Percentiles rank a stretch among this genome's conserved stretches.
Evolutionary conservation across 2,797 vertebrate species (phyloP).

Genomic region (Sitta carolinensis): DNA sequence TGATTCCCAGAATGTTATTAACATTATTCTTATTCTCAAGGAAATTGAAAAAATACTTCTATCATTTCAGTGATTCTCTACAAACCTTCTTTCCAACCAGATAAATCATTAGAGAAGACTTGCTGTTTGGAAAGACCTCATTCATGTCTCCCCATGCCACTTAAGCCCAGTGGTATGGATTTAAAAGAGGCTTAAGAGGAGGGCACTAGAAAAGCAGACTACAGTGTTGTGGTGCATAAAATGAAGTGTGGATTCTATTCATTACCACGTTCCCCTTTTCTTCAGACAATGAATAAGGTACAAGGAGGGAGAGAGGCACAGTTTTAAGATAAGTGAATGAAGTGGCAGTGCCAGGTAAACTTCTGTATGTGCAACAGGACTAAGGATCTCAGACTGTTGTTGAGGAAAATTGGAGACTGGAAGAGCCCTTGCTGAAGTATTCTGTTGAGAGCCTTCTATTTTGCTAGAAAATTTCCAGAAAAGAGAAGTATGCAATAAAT

Average conservation of each 20-base stretch:
- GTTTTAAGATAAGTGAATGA: neutral
- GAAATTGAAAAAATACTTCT: neutral
- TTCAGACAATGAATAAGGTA: neutral
- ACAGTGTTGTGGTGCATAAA: neutral
- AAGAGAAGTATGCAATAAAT: neutral
- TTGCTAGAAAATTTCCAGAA: neutral
- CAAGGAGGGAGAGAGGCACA: neutral
- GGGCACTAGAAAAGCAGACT: neutral
- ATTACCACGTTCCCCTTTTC: neutral
- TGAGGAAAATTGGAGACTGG: neutral
- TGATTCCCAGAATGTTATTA: neutral
- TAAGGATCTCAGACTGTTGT: neutral
- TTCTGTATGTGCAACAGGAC: neutral
- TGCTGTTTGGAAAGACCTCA: neutral
- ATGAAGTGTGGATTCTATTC: neutral
- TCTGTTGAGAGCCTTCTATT: neutral
- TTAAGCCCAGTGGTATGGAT: neutral
- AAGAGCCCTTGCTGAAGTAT: neutral
- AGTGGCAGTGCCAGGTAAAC: neutral
- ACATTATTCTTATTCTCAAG: neutral
- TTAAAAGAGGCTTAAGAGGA: neutral
- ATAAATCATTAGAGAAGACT: no score
- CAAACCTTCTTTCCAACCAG: neutral
- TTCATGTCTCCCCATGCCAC: neutral
- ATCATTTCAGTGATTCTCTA: neutral